Base-by-base conservation (phyloP, 1,140 invertebrate species). In the Diachasma alloeum region DNA sequence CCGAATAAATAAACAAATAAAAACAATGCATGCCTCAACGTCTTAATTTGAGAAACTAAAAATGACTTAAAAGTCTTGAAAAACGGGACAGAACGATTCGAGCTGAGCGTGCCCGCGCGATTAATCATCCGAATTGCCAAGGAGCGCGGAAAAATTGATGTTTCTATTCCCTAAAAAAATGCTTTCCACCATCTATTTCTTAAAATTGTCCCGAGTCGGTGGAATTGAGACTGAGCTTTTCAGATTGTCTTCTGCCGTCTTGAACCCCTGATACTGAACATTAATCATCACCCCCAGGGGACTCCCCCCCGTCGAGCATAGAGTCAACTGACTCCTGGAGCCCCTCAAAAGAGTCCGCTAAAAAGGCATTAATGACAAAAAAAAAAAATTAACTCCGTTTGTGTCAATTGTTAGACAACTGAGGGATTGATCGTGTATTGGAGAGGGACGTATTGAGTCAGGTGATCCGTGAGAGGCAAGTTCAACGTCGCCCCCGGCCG, bases 391-490 rank as follows among this genome's bases (percentile, higher is more conserved):
- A 24, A 56, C 66, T 37, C 10, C 66, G 31, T 68, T 17, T 31
- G 11, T 53, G 48, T 53, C 15, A 19, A 68, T 17, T 63, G 66
- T 68, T 68, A 39, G 8, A 15, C 66, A 4, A 68, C 26, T 68
- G 66, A 17, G 66, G 31, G n/a, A 68, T 68, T 68, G 31, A 68
- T 68, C 66, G 66, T 10, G 59, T 15, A 19, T 63, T 13, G 19
- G 26, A 36, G 15, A 46, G 19, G 37, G 24, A 26, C 8, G n/a
- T 59, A 39, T 74, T 44, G 22, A 59, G 67, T 37, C 24, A 74
- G 66, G 63, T 75, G 63, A 75, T 75, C 74, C 63, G 26, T 75
- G 39, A 68, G 63, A 68, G 26, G 66, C 74, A 75, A 75, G 74
- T 68, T 75, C 74, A 75, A 75, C 63, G 39, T 75, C 63, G 36